Evolutionary conservation across 2,797 vertebrate species (phyloP).

Genomic region (Karalla daura): DNA sequence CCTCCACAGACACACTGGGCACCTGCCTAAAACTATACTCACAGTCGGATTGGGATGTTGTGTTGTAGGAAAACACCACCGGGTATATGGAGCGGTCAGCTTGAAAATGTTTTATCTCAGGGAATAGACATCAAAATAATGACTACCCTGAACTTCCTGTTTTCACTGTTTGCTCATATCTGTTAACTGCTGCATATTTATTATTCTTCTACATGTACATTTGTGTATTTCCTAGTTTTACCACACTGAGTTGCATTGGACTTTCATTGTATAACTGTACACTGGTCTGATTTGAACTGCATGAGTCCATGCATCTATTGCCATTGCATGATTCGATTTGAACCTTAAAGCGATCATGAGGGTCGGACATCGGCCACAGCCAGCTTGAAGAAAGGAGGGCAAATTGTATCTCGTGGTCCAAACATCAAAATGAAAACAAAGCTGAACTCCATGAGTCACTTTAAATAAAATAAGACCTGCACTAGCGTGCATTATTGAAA

Average conservation of each 20-base stretch:
- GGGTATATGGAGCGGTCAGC: neutral
- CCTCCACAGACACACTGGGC: conserved; percentile 6
- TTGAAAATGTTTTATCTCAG: neutral
- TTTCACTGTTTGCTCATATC: no score
- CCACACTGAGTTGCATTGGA: no score
- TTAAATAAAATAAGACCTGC: neutral
- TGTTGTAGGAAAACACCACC: neutral
- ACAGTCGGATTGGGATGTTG: conserved; percentile 16
- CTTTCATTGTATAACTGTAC: no score
- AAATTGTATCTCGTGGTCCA: neutral
- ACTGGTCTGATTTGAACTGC: no score
- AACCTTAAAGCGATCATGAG: no score
- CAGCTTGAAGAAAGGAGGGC: neutral
- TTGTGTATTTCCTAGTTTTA: no score
- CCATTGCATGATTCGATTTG: no score
- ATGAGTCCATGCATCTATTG: no score
- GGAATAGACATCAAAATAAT: neutral
- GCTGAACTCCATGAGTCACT: neutral
- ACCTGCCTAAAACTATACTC: conserved; percentile 22
- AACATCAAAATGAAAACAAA: neutral
- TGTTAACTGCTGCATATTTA: no score
- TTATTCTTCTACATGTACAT: no score
- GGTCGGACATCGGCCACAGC: no score
- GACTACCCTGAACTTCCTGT: neutral
- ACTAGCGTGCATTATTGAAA: neutral